These are phyloP conservation scores for Microctonus hyperodae DNA, from an alignment of 2,888 invertebrate species.

Conservation along the genomic window DNA sequence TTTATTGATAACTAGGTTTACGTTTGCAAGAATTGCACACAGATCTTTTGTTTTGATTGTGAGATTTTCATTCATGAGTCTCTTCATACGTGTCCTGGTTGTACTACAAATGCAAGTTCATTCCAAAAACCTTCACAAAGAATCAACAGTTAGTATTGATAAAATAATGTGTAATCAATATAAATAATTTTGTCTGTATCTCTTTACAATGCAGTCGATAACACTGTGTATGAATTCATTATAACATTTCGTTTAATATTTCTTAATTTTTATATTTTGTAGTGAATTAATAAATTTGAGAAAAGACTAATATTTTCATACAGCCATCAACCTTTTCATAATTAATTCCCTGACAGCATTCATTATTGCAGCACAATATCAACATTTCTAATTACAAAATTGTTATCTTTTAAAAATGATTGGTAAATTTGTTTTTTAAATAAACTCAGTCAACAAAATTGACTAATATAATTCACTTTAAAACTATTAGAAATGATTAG, in stretches of 20 bases:
- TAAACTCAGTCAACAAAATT: no score
- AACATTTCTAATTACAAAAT: no score
- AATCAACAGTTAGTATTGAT: not conserved
- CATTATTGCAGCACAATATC: no score
- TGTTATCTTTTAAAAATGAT: no score
- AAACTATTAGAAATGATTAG: no score
- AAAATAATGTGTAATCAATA: not conserved
- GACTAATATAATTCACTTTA: no score
- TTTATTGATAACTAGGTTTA: slow-evolving; percentile 70
- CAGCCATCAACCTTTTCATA: no score
- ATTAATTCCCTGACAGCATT: no score
- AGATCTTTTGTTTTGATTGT: slow-evolving; percentile 92
- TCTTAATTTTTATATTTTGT: no score
- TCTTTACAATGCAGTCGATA: not conserved
- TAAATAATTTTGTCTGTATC: not conserved
- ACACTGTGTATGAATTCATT: not conserved
- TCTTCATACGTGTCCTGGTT: slow-evolving; percentile 96
- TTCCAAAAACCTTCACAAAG: slow-evolving; percentile 54
- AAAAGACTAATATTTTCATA: no score
- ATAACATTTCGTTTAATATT: not conserved
- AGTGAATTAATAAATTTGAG: no score
- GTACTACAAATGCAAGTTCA: slow-evolving; percentile 74
- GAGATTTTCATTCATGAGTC: slow-evolving; percentile 93
- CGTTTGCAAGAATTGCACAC: slow-evolving; percentile 79
- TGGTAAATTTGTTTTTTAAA: no score